Conservation (phyloP, 2,113 vertebrate species). For the Eclectus roratus region DNA sequence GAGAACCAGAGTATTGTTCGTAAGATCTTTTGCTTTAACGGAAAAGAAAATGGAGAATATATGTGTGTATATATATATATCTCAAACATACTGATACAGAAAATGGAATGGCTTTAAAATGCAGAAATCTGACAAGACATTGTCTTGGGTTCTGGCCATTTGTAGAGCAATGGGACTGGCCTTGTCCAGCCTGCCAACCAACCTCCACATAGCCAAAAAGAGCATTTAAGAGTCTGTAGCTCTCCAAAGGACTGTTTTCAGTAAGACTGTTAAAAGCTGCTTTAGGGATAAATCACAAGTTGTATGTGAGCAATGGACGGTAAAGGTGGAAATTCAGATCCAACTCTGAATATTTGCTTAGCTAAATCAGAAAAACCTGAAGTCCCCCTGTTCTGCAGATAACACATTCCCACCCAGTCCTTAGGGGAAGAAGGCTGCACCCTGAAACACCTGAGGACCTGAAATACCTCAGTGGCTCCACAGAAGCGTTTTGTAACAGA, state of each 20-base stretch:
- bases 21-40: neutral
- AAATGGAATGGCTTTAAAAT: neutral
- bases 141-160: neutral
- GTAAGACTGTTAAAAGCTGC: neutral
- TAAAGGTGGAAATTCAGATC: conserved; percentile 4
- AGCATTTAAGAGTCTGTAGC: neutral
- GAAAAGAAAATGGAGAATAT: neutral
- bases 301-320: neutral
- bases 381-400: neutral
- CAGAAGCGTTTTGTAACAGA: neutral
- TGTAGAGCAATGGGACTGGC: neutral
- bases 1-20: neutral
- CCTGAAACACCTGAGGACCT: neutral
- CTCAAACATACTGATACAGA: neutral
- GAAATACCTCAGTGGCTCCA: neutral
- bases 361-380: neutral
- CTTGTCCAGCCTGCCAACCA: neutral
- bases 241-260: neutral
- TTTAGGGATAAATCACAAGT: neutral
- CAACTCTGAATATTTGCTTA: neutral
- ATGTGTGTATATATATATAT: neutral
- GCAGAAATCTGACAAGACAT: neutral
- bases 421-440: neutral
- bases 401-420: neutral
- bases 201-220: neutral